Conservation (phyloP, 2,797 vertebrate genomes). For the Poeciliopsis infans region DNA sequence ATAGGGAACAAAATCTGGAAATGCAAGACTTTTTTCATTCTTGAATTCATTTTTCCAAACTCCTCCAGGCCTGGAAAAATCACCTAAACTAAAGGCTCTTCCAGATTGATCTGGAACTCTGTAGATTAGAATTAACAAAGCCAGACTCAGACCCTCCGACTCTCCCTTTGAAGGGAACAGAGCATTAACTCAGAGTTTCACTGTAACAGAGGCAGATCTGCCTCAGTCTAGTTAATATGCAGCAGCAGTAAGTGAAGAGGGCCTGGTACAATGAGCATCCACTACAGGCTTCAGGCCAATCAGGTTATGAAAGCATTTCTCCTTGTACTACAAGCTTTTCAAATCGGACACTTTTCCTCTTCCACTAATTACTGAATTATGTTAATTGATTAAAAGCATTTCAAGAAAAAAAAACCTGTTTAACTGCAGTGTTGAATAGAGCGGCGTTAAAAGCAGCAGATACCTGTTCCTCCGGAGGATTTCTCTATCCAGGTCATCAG, state of each 20-base stretch:
- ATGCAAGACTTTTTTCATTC: not conserved
- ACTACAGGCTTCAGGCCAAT: constrained; percentile 6
- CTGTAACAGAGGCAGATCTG: not conserved
- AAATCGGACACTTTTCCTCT: constrained; percentile 3
- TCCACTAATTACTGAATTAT: not conserved
- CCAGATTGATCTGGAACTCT: not conserved
- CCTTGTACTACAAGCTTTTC: not conserved
- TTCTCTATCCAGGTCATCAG: constrained; percentile 88
- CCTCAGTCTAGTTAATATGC: not conserved
- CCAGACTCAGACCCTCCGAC: constrained; percentile 6
- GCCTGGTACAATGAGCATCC: not conserved
- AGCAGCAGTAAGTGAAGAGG: not conserved
- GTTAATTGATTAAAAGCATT: not conserved
- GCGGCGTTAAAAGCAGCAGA: not conserved
- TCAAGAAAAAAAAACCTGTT: not conserved
- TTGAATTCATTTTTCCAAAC: not conserved
- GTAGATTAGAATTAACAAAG: not conserved
- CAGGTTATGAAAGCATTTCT: not conserved
- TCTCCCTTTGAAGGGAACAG: not conserved
- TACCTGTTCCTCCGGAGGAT: constrained; percentile 90
- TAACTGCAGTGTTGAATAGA: not conserved
- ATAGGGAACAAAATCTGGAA: not conserved
- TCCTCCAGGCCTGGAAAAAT: not conserved
- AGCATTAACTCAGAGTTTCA: not conserved
- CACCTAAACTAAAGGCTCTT: not conserved